Evolutionary conservation across 2,113 vertebrate species (phyloP).

Genomic region (Rallus limicola): DNA sequence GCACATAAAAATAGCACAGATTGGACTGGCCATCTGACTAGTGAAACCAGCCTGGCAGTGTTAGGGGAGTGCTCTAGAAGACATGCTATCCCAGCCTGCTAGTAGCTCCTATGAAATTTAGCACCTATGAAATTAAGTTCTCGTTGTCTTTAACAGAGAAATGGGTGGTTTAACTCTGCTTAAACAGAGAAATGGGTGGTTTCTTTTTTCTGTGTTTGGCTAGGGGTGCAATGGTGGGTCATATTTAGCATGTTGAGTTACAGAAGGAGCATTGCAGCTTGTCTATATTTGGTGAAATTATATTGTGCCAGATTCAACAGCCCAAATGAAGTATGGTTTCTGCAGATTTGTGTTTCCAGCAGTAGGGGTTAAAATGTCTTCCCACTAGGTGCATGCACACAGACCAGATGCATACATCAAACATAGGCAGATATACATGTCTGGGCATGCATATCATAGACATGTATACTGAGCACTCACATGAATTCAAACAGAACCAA

Average conservation of each 20-base stretch:
- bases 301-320: neutral
- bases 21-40: neutral
- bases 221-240: neutral
- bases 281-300: neutral
- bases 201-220: neutral
- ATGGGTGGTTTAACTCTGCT: neutral
- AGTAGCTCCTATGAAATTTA: neutral
- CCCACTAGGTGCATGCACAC: accelerated
- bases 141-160: neutral
- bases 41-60: neutral
- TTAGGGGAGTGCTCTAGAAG: neutral
- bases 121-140: neutral
- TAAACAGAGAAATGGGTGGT: neutral
- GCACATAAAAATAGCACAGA: neutral
- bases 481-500: neutral
- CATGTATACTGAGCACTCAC: neutral
- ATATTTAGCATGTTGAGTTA: neutral
- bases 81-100: neutral
- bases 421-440: accelerated
- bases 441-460: neutral
- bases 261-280: neutral
- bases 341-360: too few relatives aligned
- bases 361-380: neutral
- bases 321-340: neutral
- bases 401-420: neutral